These are phyloP conservation scores for Diadumene lineata DNA, from an alignment of 92 coral and sea anemone genomes.

Conservation along the genomic window DNA sequence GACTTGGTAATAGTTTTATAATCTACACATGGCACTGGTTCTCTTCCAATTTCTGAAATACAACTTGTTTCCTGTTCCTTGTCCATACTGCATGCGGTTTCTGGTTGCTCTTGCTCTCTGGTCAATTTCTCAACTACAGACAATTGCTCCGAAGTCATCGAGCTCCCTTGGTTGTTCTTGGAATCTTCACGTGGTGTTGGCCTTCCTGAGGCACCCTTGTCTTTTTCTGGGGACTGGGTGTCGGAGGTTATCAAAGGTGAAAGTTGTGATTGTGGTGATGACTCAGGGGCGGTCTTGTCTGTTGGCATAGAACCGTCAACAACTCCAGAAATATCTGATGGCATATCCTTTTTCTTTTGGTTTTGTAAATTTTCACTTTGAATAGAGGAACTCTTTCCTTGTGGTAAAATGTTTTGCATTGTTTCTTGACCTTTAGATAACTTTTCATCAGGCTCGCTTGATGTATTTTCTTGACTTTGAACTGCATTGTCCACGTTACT, in stretches of 20 bases:
- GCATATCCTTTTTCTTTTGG: neutral
- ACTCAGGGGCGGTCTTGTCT: neutral
- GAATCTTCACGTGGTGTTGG: neutral
- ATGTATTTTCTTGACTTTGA: too few relatives aligned
- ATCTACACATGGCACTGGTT: too few relatives aligned
- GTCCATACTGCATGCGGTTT: neutral
- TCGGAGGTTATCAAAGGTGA: neutral
- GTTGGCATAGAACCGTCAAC: neutral
- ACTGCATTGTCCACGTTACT: too few relatives aligned
- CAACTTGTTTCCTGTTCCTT: neutral
- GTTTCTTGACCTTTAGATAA: too few relatives aligned
- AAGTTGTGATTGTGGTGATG: neutral
- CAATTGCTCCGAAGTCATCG: neutral
- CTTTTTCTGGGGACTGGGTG: neutral
- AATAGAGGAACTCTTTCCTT: neutral
- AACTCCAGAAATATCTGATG: too few relatives aligned
- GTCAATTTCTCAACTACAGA: neutral
- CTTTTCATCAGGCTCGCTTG: too few relatives aligned
- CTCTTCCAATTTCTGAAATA: too few relatives aligned
- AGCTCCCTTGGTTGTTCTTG: neutral
- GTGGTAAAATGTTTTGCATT: too few relatives aligned
- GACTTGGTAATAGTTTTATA: too few relatives aligned
- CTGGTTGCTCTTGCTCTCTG: too few relatives aligned
- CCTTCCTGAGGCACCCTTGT: constrained; percentile 1
- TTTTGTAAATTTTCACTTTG: neutral